Evolutionary conservation across 37 sponge, comb jelly and placozoan genomes (phyloP), one percentile per base, ranked within the genome.

Genomic region (Beroe ovata): DNA sequence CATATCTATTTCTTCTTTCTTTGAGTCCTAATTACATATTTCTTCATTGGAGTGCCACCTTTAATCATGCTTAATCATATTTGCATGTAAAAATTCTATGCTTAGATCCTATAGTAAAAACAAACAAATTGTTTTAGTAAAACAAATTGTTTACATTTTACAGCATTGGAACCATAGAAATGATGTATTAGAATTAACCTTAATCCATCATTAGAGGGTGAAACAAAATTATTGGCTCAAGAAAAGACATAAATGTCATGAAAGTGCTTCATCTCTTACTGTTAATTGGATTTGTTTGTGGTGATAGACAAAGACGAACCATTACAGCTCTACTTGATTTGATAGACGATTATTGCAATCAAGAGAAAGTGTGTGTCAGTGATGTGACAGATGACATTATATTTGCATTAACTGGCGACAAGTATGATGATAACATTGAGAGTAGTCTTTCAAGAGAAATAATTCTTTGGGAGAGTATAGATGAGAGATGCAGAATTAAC

Each of bases 381-480:
- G 69, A 66, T 66, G 69, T 66, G 4, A 66, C 30, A 32, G 69
- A 66, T 30, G 69, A 66, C 30, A 25, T 66, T 18, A 66, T 66
- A 25, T 66, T 34, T 30, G 25, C 25, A 19, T 66, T 66, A 18
- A 66, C 69, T 29, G 69, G 69, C 8, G 69, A 66, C 16, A 30
- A 30, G 16, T 66, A 66, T 66, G 35, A 66, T 66, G 69, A 66
- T 25, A 30, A 66, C 35, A 25, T 66, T 32, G 69, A 66, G 11
- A 29, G 30, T 66, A 37, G 69, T 29, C 25, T 30, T 14, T 66
- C 69, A 2, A 66, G 36, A 16, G 69, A 66, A 26, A 66, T 30
- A 4, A 30, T 66, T 32, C 69, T 66, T 34, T 29, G 25, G 69
- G 69, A 66, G 69, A 66, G 69, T 66, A 66, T 66, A 34, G 69